Base-by-base conservation (phyloP, 64 coral and sea anemone genomes). In the Catalaphyllia jardinei region DNA sequence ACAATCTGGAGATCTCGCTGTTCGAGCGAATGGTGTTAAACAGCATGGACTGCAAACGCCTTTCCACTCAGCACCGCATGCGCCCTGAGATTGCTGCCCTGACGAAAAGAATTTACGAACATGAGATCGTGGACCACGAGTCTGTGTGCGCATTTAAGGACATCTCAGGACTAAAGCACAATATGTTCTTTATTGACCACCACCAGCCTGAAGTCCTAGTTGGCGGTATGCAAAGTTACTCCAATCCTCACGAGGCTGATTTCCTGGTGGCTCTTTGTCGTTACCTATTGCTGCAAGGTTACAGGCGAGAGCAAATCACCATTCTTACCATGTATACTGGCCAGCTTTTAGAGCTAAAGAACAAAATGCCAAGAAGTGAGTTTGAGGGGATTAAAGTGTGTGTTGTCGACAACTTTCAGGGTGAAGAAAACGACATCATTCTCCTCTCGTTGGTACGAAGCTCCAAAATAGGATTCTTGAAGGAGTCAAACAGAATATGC, bases 61-160 rank as follows among this genome's bases (percentile, higher is more conserved):
- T 98, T 19, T 87, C 92, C 13, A 72, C 94, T 33, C 96, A 98
- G 82, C 96, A 98, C 76, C 86, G 96, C 51, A 98, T 98, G 96
- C 74, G 93, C 51, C 96, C 96, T 19, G 82, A 94, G 72, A 98
- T 98, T 38, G 87, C 94, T 7, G 30, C 63, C 9, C 67, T 96
- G 15, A 62, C 92, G 38, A 78, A 28, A 13, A 90, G 92, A 80
- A 93, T 93, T 50, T 96, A 96, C 67, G 51, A 83, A 38, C 87
- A 89, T 35, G 91, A 84, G 86, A 17, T 86, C 86, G 0, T 84
- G 87, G 67, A 93, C 87, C 87, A 94, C 35, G 13, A 73, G 10
- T 73, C 87, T 2, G 96, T 98, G 9, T 59, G 76, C 13, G 11
- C 54, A 6, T 98, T 89, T 78, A 87, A 94, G n/a, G 29, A 91